phyloP scores from a whole-genome alignment of 1,140 invertebrate species.

The Pygmarrhopalites habei region DNA sequence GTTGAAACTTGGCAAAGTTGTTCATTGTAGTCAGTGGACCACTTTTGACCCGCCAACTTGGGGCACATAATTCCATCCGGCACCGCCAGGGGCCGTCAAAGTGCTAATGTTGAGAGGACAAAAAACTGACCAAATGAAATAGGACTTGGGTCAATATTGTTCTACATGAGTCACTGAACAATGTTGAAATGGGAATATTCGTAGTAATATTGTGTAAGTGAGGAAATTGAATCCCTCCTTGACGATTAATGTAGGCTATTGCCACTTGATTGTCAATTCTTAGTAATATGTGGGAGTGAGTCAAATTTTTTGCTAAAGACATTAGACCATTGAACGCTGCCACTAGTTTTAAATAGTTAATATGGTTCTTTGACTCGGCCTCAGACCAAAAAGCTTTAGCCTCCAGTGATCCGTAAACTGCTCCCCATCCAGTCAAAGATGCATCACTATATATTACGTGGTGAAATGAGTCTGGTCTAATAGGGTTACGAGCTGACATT shows the following conservation, averaged over 20 bases:
- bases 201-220: neutral
- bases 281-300: conserved; percentile 9
- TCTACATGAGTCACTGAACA: too few species aligned
- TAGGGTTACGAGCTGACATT: neutral
- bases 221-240: conserved; percentile 7
- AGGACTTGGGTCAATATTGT: too few species aligned
- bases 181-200: too few species aligned
- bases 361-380: neutral
- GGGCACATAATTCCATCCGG: too few species aligned
- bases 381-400: conserved; percentile 3
- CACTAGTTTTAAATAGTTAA: conserved; percentile 20
- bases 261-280: conserved; percentile 20
- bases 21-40: too few species aligned
- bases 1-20: too few species aligned
- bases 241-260: conserved; percentile 23
- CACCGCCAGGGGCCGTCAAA: too few species aligned
- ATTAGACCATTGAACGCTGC: conserved; percentile 10
- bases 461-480: neutral
- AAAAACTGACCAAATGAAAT: too few species aligned
- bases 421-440: conserved; percentile 7
- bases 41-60: too few species aligned
- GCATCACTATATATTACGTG: conserved; percentile 9
- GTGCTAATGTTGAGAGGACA: too few species aligned
- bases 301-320: neutral
- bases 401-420: neutral